Conservation (phyloP, 2,888 invertebrate genomes). For the Electrophaes corylata region DNA sequence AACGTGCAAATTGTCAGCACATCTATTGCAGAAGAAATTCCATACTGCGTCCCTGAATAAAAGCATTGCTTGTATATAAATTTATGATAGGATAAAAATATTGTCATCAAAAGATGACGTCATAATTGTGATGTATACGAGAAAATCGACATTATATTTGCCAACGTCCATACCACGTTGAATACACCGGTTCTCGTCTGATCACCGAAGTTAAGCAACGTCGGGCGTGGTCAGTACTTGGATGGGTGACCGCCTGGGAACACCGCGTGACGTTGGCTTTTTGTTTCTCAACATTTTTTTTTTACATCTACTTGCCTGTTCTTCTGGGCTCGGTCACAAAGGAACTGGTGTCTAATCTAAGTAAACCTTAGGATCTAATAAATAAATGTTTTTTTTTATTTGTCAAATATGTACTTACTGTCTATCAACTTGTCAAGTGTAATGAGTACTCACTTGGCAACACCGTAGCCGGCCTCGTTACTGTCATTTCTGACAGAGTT, state of each 20-base stretch:
- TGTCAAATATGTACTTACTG: too few relatives aligned
- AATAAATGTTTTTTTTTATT: too few relatives aligned
- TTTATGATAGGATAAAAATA: too few relatives aligned
- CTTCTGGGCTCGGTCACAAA: too few relatives aligned
- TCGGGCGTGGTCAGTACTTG: constrained; percentile 74
- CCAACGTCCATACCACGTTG: constrained; percentile 41
- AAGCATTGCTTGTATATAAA: neutral
- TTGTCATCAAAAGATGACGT: too few relatives aligned
- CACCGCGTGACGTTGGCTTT: constrained; percentile 61
- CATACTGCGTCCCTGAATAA: constrained; percentile 93
- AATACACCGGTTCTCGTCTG: constrained; percentile 69
- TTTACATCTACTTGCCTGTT: too few relatives aligned
- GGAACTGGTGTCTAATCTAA: too few relatives aligned
- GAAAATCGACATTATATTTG: too few relatives aligned
- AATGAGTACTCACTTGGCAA: constrained; percentile 88
- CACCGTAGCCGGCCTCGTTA: constrained; percentile 87
- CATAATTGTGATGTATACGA: too few relatives aligned
- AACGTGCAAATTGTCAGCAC: constrained; percentile 94
- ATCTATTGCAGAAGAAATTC: constrained; percentile 91
- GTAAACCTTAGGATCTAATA: too few relatives aligned
- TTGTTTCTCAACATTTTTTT: too few relatives aligned
- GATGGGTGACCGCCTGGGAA: constrained; percentile 68
- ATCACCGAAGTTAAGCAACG: constrained; percentile 78
- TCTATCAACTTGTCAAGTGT: too few relatives aligned
- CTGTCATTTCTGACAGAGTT: constrained; percentile 88